phyloP scores from a whole-genome alignment of 2,888 invertebrate species.

The Amblyjoppa fuscipennis region DNA sequence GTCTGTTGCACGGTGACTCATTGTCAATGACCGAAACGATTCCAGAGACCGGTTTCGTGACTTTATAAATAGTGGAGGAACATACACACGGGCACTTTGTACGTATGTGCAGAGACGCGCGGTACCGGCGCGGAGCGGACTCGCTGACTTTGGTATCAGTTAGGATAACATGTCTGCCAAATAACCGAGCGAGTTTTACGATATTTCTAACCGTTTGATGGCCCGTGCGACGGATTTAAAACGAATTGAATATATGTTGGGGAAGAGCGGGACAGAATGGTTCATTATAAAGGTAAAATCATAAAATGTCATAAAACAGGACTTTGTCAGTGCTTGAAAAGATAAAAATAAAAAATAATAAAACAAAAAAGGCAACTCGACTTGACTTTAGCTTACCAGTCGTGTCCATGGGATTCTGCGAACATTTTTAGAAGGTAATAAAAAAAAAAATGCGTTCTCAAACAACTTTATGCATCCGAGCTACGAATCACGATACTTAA shows the following conservation, averaged over 20 bases:
- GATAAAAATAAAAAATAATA: not conserved
- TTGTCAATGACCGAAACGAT: conserved; percentile 78
- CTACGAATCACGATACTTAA: not conserved
- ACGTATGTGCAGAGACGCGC: conserved; percentile 18
- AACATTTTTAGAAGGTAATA: not conserved
- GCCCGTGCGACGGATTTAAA: not conserved
- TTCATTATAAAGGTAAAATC: not conserved
- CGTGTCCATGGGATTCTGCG: not conserved
- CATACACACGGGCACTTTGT: conserved; percentile 19
- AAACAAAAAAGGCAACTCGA: too few species aligned
- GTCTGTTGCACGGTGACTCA: conserved; percentile 76
- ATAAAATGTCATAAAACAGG: not conserved
- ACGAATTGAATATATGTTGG: not conserved
- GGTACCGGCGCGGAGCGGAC: conserved; percentile 19
- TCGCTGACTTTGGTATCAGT: conserved; percentile 58
- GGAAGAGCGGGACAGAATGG: not conserved
- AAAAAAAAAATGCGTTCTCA: not conserved
- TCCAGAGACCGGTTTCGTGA: conserved; percentile 78
- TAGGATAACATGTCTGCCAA: conserved; percentile 55
- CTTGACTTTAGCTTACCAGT: too few species aligned
- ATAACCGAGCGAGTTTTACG: conserved; percentile 38
- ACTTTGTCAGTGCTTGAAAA: too few species aligned
- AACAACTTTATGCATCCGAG: not conserved
- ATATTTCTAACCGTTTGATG: not conserved
- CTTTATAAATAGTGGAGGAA: conserved; percentile 69